phyloP scores from a whole-genome alignment of 2,113 vertebrate species.

The Cyprinodon tularosa region DNA sequence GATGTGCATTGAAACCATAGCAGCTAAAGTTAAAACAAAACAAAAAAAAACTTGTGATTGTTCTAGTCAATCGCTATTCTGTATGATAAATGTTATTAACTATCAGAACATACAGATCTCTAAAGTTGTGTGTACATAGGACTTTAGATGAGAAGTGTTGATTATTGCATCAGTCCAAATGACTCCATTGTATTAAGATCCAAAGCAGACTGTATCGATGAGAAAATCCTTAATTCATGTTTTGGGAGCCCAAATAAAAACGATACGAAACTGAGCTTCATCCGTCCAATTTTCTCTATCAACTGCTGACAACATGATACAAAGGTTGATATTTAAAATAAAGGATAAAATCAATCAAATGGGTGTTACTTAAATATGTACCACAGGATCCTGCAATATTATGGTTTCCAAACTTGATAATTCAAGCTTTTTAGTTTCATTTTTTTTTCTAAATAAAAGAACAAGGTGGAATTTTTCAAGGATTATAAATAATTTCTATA shows the following conservation, averaged over 20 bases:
- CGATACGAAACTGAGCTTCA: constrained; percentile 53
- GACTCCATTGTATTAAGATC: constrained; percentile 63
- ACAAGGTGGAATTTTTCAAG: no score
- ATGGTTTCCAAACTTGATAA: no score
- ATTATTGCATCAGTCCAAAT: constrained; percentile 56
- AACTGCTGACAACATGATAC: not conserved
- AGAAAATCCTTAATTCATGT: constrained; percentile 70
- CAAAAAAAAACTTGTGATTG: constrained; percentile 64
- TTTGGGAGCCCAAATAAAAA: constrained; percentile 74
- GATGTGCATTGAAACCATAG: constrained; percentile 67
- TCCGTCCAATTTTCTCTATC: not conserved
- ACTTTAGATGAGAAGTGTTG: constrained; percentile 58
- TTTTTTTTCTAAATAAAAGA: no score
- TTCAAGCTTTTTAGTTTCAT: no score
- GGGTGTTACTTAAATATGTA: no score
- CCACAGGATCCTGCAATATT: no score
- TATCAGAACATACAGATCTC: constrained; percentile 59
- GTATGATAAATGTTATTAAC: constrained; percentile 67
- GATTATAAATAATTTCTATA: no score
- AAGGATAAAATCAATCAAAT: no score
- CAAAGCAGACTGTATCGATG: constrained; percentile 67
- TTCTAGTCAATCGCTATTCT: constrained; percentile 65
- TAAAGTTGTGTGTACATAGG: constrained; percentile 69
- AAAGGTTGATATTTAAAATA: not conserved
- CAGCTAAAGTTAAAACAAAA: constrained; percentile 47